phyloP scores from a whole-genome alignment of 2,888 invertebrate genomes.

The Parelbella ahira region DNA sequence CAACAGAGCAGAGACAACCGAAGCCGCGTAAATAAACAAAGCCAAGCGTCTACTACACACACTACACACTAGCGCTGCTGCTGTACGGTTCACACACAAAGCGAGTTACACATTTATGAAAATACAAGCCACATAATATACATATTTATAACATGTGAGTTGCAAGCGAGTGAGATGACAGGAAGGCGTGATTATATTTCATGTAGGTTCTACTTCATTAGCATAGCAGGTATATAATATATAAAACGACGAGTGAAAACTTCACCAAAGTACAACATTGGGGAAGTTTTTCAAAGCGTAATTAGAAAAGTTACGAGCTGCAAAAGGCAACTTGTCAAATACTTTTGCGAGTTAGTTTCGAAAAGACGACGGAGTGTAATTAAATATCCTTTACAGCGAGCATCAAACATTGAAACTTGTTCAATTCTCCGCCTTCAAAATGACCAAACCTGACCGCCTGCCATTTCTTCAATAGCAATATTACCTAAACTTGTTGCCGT shows the following conservation, averaged over 20 bases:
- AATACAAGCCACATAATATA: background rate
- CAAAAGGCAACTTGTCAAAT: conserved; percentile 21
- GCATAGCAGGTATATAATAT: background rate
- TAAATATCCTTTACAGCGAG: conserved; percentile 16
- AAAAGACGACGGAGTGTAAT: conserved; percentile 22
- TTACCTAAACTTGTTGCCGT: background rate
- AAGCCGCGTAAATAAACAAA: conserved; percentile 72
- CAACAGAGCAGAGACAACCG: conserved; percentile 70
- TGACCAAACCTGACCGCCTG: conserved; percentile 17
- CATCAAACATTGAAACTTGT: conserved; percentile 9
- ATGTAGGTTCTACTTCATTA: too few relatives aligned
- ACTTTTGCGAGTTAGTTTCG: conserved; percentile 9
- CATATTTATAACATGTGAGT: too few relatives aligned
- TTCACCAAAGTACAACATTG: conserved; percentile 12
- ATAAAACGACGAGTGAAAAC: background rate
- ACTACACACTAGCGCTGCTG: conserved; percentile 11
- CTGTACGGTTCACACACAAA: conserved; percentile 8
- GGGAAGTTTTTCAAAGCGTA: conserved; percentile 15
- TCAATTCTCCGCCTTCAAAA: conserved; percentile 1
- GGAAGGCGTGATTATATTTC: too few relatives aligned
- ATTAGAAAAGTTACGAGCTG: conserved; percentile 20
- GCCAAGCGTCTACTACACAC: conserved; percentile 41
- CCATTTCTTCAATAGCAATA: conserved; percentile 13
- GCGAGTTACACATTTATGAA: conserved; percentile 3
- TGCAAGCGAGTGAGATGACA: too few relatives aligned